These are phyloP conservation scores for Philopedon plagiatum DNA, from an alignment of 2,888 invertebrate genomes.

Conservation along the genomic window DNA sequence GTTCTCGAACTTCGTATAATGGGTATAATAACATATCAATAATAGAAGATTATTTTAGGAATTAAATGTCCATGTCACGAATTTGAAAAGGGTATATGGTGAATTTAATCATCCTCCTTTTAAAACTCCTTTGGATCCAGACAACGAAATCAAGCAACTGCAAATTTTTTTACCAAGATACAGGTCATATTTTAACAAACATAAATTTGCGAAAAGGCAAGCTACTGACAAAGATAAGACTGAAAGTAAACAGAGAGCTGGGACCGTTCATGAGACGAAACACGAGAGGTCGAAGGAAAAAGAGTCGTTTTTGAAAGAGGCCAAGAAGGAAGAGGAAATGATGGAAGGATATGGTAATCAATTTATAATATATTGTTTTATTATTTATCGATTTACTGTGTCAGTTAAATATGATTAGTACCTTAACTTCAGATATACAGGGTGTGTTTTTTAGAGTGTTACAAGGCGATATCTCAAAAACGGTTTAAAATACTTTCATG, in stretches of 20 bases:
- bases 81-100: slow-evolving; percentile 80
- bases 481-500: too few species aligned
- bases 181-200: slow-evolving; percentile 36
- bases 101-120: slow-evolving; percentile 81
- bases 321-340: slow-evolving; percentile 27
- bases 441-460: too few species aligned
- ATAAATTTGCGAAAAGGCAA: background rate
- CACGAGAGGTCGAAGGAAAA: background rate
- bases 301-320: too few species aligned
- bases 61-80: slow-evolving; percentile 82
- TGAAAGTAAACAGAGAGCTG: slow-evolving; percentile 9
- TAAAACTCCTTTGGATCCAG: slow-evolving; percentile 78
- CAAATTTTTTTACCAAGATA: slow-evolving; percentile 75
- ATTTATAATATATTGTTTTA: slow-evolving; percentile 2
- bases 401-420: too few species aligned
- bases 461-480: too few species aligned
- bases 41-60: slow-evolving; percentile 70
- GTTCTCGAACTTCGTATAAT: too few species aligned
- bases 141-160: slow-evolving; percentile 75
- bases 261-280: background rate
- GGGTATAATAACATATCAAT: too few species aligned
- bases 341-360: slow-evolving; percentile 61
- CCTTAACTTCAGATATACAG: too few species aligned
- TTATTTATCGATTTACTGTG: too few species aligned
- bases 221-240: slow-evolving; percentile 16